Evolutionary conservation across 2,797 vertebrate species (phyloP).

Genomic region (Pteropus rufus): DNA sequence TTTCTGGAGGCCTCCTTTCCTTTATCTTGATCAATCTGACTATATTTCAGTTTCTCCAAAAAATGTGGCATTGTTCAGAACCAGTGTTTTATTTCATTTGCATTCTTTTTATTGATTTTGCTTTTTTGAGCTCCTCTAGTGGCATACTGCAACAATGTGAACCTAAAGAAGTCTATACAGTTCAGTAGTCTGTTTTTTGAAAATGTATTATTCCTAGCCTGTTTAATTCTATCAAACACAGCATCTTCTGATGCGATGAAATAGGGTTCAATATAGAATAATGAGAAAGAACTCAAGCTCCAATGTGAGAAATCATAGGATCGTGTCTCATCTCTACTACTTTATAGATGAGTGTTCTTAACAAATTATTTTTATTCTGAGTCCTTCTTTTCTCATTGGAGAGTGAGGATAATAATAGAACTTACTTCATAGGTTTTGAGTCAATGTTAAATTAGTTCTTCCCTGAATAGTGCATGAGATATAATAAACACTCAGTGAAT

Average conservation of each 20-base stretch:
- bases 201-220: not conserved
- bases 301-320: not conserved
- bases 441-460: not conserved
- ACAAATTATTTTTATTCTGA: not conserved
- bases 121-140: not conserved
- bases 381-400: not conserved
- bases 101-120: not conserved
- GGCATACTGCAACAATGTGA: not conserved
- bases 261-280: not conserved
- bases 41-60: not conserved
- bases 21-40: not conserved
- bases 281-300: not conserved
- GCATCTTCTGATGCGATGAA: not conserved
- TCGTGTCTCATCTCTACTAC: not conserved
- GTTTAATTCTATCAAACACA: not conserved
- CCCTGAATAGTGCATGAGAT: not conserved
- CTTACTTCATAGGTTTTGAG: not conserved
- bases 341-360: not conserved
- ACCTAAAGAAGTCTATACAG: not conserved
- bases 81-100: not conserved
- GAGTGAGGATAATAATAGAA: not conserved
- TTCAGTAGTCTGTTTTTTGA: not conserved
- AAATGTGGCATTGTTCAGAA: not conserved
- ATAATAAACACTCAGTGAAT: not conserved
- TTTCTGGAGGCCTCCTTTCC: not conserved